A percentile compares a stretch with the other conserved stretches of the same genome.
phyloP scores from a whole-genome alignment of 2,888 invertebrate species.

The Synergus japonicus region DNA sequence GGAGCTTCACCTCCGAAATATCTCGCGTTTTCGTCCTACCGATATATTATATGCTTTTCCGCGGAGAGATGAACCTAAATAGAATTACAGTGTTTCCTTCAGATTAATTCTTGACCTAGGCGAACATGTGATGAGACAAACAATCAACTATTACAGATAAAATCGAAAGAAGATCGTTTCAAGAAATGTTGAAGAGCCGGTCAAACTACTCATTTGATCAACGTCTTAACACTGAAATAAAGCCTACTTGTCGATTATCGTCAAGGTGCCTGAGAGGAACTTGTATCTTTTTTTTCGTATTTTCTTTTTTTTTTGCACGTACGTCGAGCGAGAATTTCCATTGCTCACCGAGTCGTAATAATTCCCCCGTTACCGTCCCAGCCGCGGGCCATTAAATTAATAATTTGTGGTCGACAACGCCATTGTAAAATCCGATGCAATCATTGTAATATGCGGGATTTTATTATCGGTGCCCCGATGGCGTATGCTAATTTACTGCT shows the following conservation, averaged over 20 bases:
- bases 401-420: slow-evolving; percentile 77
- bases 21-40: slow-evolving; percentile 32
- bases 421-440: slow-evolving; percentile 76
- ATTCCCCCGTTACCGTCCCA: slow-evolving; percentile 50
- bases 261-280: slow-evolving; percentile 32
- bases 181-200: no score
- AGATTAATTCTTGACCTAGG: not conserved
- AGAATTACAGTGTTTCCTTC: not conserved
- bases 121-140: no score
- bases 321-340: slow-evolving; percentile 41
- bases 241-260: slow-evolving; percentile 22
- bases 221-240: slow-evolving; percentile 16
- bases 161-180: no score
- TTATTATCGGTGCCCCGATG: slow-evolving; percentile 72
- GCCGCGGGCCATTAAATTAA: slow-evolving; percentile 74
- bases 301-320: slow-evolving; percentile 32
- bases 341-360: slow-evolving; percentile 61
- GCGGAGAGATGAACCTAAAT: slow-evolving; percentile 39
- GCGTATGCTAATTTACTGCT: slow-evolving; percentile 77
- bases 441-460: slow-evolving; percentile 76
- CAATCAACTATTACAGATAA: no score
- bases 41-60: slow-evolving; percentile 29
- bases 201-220: not conserved
- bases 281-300: slow-evolving; percentile 4
- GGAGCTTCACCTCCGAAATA: slow-evolving; percentile 61